These are phyloP conservation scores for Porites lutea DNA, from an alignment of 64 coral and sea anemone species.

Conservation along the genomic window DNA sequence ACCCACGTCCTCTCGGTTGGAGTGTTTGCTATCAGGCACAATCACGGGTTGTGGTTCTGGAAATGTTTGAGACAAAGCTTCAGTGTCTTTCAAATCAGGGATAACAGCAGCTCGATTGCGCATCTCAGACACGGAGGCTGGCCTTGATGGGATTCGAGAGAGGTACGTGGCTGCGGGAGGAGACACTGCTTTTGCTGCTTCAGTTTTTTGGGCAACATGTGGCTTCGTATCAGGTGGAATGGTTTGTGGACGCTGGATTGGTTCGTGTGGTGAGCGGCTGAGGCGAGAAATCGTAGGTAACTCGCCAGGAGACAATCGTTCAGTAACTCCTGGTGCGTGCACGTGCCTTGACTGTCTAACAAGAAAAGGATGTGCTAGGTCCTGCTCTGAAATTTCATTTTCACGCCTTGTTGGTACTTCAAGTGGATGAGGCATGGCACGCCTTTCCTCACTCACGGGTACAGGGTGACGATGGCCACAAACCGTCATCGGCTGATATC, in stretches of 20 bases:
- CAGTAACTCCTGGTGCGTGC: background rate
- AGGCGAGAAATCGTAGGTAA: background rate
- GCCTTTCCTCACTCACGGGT: constrained; percentile 13
- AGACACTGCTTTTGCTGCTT: constrained; percentile 40
- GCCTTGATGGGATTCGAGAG: constrained; percentile 46
- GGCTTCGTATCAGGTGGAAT: constrained; percentile 17
- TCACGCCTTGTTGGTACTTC: constrained; percentile 4
- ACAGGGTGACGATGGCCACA: constrained; percentile 12
- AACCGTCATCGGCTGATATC: constrained; percentile 26
- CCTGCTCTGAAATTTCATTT: constrained; percentile 48
- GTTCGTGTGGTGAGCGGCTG: constrained; percentile 8
- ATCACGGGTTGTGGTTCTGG: constrained; percentile 59
- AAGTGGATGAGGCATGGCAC: background rate
- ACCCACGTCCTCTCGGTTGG: background rate
- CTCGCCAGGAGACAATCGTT: constrained; percentile 13
- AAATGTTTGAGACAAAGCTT: background rate
- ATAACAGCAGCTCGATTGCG: constrained; percentile 82
- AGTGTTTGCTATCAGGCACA: background rate
- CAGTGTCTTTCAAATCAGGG: constrained; percentile 57
- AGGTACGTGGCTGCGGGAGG: constrained; percentile 59
- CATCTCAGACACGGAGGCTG: constrained; percentile 78
- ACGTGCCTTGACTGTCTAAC: constrained; percentile 16
- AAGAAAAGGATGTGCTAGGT: constrained; percentile 40
- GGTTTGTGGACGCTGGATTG: background rate
- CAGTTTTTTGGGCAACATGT: background rate